Percentiles rank a stretch among this genome's conserved stretches.
Conservation (phyloP, 2,797 vertebrate species). For the Eospalax fontanierii region DNA sequence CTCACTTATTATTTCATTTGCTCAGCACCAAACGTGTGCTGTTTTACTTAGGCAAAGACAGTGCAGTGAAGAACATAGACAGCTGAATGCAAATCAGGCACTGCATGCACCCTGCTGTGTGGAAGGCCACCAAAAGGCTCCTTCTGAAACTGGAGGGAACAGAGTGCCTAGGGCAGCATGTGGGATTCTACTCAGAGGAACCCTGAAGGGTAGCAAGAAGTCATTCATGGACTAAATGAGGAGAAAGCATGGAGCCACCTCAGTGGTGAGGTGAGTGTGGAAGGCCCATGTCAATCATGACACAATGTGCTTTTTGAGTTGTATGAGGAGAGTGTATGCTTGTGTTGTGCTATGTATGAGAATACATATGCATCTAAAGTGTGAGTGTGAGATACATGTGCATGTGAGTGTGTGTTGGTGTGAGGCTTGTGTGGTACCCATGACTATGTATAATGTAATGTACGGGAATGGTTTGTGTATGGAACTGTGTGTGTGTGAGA, state of each 20-base stretch:
- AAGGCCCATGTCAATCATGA: background rate
- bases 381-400: background rate
- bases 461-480: background rate
- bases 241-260: background rate
- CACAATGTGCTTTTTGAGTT: fast-evolving
- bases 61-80: background rate
- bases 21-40: background rate
- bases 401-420: background rate
- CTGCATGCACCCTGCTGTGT: background rate
- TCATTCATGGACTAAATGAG: background rate
- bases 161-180: background rate
- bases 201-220: background rate
- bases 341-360: background rate
- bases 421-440: too few relatives aligned
- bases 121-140: background rate
- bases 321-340: background rate
- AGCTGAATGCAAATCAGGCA: background rate
- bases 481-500: background rate
- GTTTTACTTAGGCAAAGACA: background rate
- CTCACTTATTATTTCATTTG: background rate
- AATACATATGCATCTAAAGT: background rate
- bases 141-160: background rate
- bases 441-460: background rate
- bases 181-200: background rate
- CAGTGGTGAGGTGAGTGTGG: background rate